phyloP scores from a whole-genome alignment of 2,797 vertebrate genomes.

The Tragelaphus oryx region DNA sequence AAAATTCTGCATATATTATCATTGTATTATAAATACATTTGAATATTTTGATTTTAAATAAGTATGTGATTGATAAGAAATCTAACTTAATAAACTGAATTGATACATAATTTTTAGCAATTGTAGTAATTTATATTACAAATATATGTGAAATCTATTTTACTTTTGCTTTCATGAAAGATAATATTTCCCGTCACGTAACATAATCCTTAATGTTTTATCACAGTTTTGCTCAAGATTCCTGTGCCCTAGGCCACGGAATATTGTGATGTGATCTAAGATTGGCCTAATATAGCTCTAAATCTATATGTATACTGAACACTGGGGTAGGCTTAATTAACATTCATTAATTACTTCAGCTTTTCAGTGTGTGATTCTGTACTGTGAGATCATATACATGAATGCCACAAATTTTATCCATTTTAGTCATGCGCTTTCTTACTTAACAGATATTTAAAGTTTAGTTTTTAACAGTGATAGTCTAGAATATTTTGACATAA shows the following conservation, averaged over 20 bases:
- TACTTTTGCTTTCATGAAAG: not conserved
- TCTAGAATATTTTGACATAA: not conserved
- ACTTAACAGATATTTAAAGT: not conserved
- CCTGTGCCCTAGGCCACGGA: not conserved
- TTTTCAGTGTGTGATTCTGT: not conserved
- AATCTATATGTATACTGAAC: not conserved
- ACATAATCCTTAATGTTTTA: not conserved
- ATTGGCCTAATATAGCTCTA: not conserved
- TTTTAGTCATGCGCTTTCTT: not conserved
- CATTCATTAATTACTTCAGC: not conserved
- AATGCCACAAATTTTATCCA: not conserved
- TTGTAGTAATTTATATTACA: not conserved
- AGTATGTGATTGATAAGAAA: not conserved
- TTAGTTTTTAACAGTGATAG: not conserved
- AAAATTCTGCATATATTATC: not conserved
- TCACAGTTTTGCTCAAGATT: not conserved
- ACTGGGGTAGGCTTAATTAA: not conserved
- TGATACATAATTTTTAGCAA: not conserved
- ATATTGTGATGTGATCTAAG: not conserved
- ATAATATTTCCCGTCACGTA: not conserved
- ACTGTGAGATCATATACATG: not conserved
- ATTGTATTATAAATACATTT: not conserved
- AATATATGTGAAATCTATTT: not conserved
- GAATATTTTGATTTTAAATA: conserved; percentile 6
- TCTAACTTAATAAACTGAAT: not conserved